Conservation (phyloP, 2,797 vertebrate genomes). For the Onychomys arenicola region DNA sequence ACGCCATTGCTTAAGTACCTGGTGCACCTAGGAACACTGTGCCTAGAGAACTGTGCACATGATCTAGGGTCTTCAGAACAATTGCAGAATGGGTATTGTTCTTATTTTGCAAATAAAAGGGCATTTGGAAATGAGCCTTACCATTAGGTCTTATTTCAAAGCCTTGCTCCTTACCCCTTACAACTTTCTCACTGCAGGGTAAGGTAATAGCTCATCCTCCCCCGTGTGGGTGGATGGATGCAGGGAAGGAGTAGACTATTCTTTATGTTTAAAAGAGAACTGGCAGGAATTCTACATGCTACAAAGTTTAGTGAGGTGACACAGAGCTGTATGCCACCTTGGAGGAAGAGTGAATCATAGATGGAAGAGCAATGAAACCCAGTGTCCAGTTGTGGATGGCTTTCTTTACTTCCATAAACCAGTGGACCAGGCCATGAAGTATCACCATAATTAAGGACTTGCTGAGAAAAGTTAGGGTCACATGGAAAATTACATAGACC, state of each 20-base stretch:
- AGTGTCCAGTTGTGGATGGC: too few species aligned
- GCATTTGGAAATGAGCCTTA: background rate
- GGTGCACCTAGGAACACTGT: background rate
- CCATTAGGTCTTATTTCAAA: background rate
- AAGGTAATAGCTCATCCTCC: background rate
- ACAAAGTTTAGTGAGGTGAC: background rate
- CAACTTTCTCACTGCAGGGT: background rate
- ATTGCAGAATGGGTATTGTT: background rate
- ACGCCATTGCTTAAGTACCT: background rate
- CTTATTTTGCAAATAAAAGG: conserved; percentile 23
- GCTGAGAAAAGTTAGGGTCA: background rate
- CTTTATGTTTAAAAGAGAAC: background rate
- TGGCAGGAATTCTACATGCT: background rate
- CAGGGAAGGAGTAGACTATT: background rate
- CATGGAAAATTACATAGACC: background rate
- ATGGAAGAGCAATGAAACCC: background rate
- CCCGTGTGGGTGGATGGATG: background rate
- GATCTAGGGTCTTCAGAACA: background rate
- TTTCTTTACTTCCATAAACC: background rate
- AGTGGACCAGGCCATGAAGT: background rate
- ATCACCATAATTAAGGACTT: background rate
- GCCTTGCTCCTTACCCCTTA: background rate
- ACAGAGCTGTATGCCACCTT: background rate
- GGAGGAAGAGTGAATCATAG: background rate
- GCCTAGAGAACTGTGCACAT: background rate